A percentile compares a stretch with the other conserved stretches of the same genome.
Evolutionary conservation across 2,113 vertebrate species (phyloP).

Genomic region (Arvicanthis niloticus): DNA sequence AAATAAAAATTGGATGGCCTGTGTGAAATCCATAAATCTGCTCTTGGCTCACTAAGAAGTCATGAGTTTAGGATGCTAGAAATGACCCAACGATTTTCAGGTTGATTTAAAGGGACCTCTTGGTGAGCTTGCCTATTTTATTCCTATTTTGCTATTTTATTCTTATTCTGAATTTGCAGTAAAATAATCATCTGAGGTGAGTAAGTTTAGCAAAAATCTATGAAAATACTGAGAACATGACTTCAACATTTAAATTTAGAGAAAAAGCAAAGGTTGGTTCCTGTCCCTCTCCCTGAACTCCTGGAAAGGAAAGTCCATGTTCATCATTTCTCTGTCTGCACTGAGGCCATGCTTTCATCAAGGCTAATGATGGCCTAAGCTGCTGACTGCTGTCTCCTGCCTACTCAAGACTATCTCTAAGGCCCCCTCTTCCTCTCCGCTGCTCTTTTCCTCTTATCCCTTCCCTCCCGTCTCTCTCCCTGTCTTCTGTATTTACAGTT

Average conservation of each 20-base stretch:
- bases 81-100: background rate
- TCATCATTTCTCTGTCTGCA: background rate
- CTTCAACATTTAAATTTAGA: slow-evolving; percentile 17
- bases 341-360: background rate
- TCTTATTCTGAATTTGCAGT: slow-evolving; percentile 7
- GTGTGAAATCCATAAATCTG: slow-evolving; percentile 37
- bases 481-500: background rate
- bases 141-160: background rate
- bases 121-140: background rate
- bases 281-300: background rate
- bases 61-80: background rate
- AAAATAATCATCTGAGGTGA: slow-evolving; percentile 10
- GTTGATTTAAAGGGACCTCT: background rate
- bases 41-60: slow-evolving; percentile 4
- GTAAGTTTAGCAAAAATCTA: background rate
- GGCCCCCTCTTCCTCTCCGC: background rate
- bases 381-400: background rate
- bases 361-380: background rate
- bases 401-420: background rate
- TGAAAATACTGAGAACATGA: background rate
- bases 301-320: background rate
- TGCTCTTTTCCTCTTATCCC: accelerated
- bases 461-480: background rate
- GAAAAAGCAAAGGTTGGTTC: background rate
- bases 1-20: slow-evolving; percentile 54